phyloP scores from a whole-genome alignment of 1,140 invertebrate species.

The Eciton burchellii region DNA sequence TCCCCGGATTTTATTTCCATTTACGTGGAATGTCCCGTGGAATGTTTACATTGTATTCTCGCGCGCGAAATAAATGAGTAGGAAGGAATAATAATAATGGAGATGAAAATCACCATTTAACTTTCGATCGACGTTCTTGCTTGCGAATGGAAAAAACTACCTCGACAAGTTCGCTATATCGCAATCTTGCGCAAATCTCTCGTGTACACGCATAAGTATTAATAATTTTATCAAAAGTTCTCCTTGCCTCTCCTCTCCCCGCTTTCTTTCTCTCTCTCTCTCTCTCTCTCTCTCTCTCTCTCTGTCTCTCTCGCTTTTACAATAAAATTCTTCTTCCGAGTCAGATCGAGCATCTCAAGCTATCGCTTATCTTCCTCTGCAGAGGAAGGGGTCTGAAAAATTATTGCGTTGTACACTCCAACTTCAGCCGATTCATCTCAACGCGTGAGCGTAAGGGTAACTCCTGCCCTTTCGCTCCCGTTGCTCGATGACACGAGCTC shows the following conservation, averaged over 20 bases:
- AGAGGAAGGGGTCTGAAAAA: background rate
- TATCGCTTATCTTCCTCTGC: conserved; percentile 19
- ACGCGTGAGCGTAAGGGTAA: conserved; percentile 2
- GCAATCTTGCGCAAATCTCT: conserved; percentile 17
- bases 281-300: no score
- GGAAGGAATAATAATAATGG: conserved; percentile 6
- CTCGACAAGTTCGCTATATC: conserved; percentile 3
- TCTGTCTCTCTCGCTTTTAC: background rate
- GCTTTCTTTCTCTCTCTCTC: no score
- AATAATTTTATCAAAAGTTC: conserved; percentile 34
- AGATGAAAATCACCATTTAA: conserved; percentile 20
- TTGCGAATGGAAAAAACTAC: conserved; percentile 7
- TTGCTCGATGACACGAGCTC: conserved; percentile 38
- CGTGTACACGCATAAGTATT: conserved; percentile 8
- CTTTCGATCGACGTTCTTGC: background rate
- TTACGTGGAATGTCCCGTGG: background rate
- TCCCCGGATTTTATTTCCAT: background rate
- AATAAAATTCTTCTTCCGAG: background rate
- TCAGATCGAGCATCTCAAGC: conserved; percentile 18
- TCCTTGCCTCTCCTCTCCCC: conserved; percentile 3
- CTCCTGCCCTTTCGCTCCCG: background rate
- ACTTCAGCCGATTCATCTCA: conserved; percentile 1
- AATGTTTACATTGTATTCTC: background rate
- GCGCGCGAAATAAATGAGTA: background rate
- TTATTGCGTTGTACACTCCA: background rate